A percentile compares a stretch with the other conserved stretches of the same genome.
These are phyloP conservation scores for Brachionus rubens DNA, from an alignment of 1,140 invertebrate species.

Conservation along the genomic window DNA sequence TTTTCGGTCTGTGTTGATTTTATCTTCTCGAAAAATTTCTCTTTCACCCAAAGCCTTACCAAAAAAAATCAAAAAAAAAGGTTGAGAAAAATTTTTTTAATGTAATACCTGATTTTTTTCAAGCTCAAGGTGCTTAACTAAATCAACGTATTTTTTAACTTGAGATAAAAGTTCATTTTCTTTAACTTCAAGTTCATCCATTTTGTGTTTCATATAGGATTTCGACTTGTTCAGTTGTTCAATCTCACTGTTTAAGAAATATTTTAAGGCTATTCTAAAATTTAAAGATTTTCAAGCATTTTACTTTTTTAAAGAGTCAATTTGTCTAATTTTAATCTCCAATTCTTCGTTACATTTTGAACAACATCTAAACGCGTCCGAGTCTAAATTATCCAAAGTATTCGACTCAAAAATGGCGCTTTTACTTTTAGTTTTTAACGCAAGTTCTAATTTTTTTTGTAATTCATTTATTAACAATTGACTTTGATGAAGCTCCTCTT, in stretches of 20 bases:
- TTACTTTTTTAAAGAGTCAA: slow-evolving; percentile 27
- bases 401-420: not conserved
- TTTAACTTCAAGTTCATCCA: slow-evolving; percentile 1
- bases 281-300: not conserved
- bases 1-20: slow-evolving; percentile 20
- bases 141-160: slow-evolving; percentile 40
- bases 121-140: slow-evolving; percentile 30
- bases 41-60: slow-evolving; percentile 19
- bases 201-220: slow-evolving; percentile 30
- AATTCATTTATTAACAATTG: slow-evolving; percentile 43
- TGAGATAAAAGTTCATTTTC: slow-evolving; percentile 23
- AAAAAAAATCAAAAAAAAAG: not conserved
- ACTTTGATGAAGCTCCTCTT: slow-evolving; percentile 26
- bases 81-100: not conserved
- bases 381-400: slow-evolving; percentile 30
- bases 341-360: slow-evolving; percentile 30
- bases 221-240: slow-evolving; percentile 15
- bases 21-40: not conserved
- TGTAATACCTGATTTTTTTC: slow-evolving; percentile 20
- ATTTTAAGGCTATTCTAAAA: too few species aligned
- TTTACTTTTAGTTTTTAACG: slow-evolving; percentile 14
- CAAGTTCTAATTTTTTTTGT: slow-evolving; percentile 30
- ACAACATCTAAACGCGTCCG: not conserved
- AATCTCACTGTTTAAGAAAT: slow-evolving; percentile 12
- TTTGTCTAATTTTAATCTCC: not conserved